A percentile compares a stretch with the other conserved stretches of the same genome.
Evolutionary conservation across 2,888 invertebrate species (phyloP).

Genomic region (Acronicta alni): DNA sequence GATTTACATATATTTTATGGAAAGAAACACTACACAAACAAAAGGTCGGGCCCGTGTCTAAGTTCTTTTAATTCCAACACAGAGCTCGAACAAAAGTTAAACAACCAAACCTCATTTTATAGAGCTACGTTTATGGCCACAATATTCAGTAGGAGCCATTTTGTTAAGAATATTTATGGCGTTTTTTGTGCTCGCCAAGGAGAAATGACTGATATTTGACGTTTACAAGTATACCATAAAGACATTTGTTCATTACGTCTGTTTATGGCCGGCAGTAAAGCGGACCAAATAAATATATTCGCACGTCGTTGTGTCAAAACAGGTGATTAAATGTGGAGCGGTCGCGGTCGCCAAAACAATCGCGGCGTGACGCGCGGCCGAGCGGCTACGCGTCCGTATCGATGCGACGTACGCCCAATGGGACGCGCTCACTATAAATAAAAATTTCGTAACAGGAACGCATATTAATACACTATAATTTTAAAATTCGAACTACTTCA

Average conservation of each 20-base stretch:
- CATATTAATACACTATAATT: slow-evolving; percentile 87
- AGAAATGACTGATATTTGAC: slow-evolving; percentile 85
- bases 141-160: slow-evolving; percentile 87
- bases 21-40: slow-evolving; percentile 74
- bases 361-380: slow-evolving; percentile 57
- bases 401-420: slow-evolving; percentile 49
- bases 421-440: slow-evolving; percentile 82
- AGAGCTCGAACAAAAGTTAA: slow-evolving; percentile 81
- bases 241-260: slow-evolving; percentile 84
- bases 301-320: slow-evolving; percentile 75
- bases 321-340: slow-evolving; percentile 67
- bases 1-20: slow-evolving; percentile 84
- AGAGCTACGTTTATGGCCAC: slow-evolving; percentile 82
- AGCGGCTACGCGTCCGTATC: slow-evolving; percentile 43
- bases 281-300: slow-evolving; percentile 76
- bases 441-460: slow-evolving; percentile 77
- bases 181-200: slow-evolving; percentile 78
- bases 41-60: slow-evolving; percentile 76
- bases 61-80: slow-evolving; percentile 82
- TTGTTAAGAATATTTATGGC: slow-evolving; percentile 87
- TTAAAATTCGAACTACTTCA: slow-evolving; percentile 86
- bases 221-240: slow-evolving; percentile 86
- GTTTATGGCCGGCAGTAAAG: slow-evolving; percentile 79
- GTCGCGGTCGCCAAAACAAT: slow-evolving; percentile 60
- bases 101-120: slow-evolving; percentile 86